These are phyloP conservation scores for Metopolophium dirhodum DNA, from an alignment of 1,140 invertebrate genomes.

Conservation along the genomic window DNA sequence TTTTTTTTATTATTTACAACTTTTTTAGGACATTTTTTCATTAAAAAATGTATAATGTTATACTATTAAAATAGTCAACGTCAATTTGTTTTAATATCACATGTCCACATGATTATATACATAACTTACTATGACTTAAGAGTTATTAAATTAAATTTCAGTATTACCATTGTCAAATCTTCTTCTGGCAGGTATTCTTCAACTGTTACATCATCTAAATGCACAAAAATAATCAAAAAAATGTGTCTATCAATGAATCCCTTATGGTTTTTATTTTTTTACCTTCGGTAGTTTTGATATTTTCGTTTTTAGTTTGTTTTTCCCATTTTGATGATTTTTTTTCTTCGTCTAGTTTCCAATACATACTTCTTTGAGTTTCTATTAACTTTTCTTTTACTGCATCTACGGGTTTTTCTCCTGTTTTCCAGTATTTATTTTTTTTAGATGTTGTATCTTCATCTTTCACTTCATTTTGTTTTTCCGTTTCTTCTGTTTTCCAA, in stretches of 20 bases:
- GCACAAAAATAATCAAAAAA: not conserved
- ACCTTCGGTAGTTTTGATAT: conserved; percentile 26
- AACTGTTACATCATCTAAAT: not conserved
- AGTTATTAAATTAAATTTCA: conserved; percentile 22
- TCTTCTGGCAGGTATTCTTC: conserved; percentile 64
- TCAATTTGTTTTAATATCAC: not conserved
- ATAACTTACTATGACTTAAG: not conserved
- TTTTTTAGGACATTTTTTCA: not conserved
- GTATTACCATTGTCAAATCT: conserved; percentile 67
- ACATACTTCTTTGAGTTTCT: conserved; percentile 51
- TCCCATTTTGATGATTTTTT: conserved; percentile 51
- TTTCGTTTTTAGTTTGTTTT: not conserved
- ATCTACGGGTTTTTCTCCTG: conserved; percentile 47
- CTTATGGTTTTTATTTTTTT: not conserved
- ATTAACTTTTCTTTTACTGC: conserved; percentile 46
- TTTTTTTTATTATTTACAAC: not conserved
- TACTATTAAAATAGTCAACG: not conserved
- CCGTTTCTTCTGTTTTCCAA: conserved; percentile 45
- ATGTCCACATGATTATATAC: not conserved
- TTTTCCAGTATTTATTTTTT: conserved; percentile 52
- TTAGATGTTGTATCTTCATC: conserved; percentile 55
- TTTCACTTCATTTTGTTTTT: conserved; percentile 51
- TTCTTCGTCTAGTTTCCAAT: conserved; percentile 52
- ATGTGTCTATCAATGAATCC: not conserved
- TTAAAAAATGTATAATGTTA: not conserved